Base-by-base conservation (phyloP, 2,113 vertebrate species). In the Condylura cristata region DNA sequence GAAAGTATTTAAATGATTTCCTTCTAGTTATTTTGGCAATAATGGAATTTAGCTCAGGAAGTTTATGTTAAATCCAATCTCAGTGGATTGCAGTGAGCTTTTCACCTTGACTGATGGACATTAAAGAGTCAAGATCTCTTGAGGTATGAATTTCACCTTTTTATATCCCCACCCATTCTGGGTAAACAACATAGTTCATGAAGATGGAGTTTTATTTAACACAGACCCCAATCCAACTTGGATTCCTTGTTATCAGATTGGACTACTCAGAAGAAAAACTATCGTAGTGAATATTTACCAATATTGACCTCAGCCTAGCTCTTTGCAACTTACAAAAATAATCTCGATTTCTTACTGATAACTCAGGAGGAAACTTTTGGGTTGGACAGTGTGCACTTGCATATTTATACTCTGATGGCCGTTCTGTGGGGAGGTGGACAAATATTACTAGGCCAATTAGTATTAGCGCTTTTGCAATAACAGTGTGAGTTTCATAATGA, bases 11-110 rank as follows among this genome's bases (percentile, higher is more conserved):
- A 98, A 98, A 97, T 96, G 26, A 72, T 91, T 98, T 79, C 86
- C 93, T 94, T 95, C 66, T 94, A 97, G 97, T 97, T 98, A 96
- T 98, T 98, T 98, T 95, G 97, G 96, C 97, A 98, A 98, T 97
- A 98, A 98, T 98, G 90, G 91, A 96, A 97, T 98, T 98, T 88
- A 41, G 63, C 94, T 97, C 93, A 98, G 96, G 97, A 98, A 98
- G 97, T 98, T 98, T 98, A 97, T 96, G 71, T 98, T 97, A 98
- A 98, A 96, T 90, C 84, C 75, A 97, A 92, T 98, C 94, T 98
- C 95, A 92, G 78, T 96, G 74, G 87, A 91, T 96, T 98, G 91
- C 93, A 97, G 96, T 95, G 93, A 96, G 96, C 95, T 98, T 93
- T 97, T 97, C 95, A 86, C 90, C 95, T 97, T 96, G 63, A 87